Percentiles rank a stretch among this genome's conserved stretches.
Conservation (phyloP, 2,888 invertebrate genomes). For the Orthosia cruda region DNA sequence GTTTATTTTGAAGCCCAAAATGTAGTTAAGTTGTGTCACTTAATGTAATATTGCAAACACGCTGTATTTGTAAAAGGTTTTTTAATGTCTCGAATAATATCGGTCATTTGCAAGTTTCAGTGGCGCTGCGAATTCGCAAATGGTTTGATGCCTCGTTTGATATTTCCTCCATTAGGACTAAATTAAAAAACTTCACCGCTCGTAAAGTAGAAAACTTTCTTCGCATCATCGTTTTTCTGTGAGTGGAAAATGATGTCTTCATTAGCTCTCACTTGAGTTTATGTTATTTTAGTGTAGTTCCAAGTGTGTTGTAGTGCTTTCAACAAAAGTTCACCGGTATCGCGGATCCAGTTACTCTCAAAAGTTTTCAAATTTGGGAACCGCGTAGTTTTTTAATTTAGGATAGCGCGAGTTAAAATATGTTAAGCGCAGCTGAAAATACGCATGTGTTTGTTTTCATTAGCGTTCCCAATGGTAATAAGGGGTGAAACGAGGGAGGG, state of each 20-base stretch:
- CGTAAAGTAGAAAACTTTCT: slow-evolving; percentile 62
- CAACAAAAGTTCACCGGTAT: slow-evolving; percentile 37
- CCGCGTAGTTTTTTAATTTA: slow-evolving; percentile 56
- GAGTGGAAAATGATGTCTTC: slow-evolving; percentile 60
- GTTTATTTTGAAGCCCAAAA: slow-evolving; percentile 3
- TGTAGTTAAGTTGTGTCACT: neutral
- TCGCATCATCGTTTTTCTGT: slow-evolving; percentile 56
- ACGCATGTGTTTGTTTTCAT: slow-evolving; percentile 60
- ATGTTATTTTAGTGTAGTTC: slow-evolving; percentile 36
- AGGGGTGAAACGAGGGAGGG: slow-evolving; percentile 40
- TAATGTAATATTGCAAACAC: slow-evolving; percentile 15
- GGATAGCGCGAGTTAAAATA: slow-evolving; percentile 48
- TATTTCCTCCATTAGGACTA: slow-evolving; percentile 68
- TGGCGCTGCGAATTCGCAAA: slow-evolving; percentile 54
- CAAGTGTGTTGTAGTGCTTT: slow-evolving; percentile 24
- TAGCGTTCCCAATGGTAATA: slow-evolving; percentile 57
- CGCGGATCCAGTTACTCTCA: slow-evolving; percentile 27
- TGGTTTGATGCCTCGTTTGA: slow-evolving; percentile 68
- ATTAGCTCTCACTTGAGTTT: slow-evolving; percentile 53
- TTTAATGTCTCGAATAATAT: slow-evolving; percentile 56
- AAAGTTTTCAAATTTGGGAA: slow-evolving; percentile 55
- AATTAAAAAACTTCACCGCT: slow-evolving; percentile 68
- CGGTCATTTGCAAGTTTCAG: slow-evolving; percentile 59
- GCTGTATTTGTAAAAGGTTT: slow-evolving; percentile 44
- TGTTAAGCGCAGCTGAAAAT: slow-evolving; percentile 51